A percentile compares a stretch with the other conserved stretches of the same genome.
Conservation (phyloP, 2,113 vertebrate genomes). For the Epinephelus fuscoguttatus region DNA sequence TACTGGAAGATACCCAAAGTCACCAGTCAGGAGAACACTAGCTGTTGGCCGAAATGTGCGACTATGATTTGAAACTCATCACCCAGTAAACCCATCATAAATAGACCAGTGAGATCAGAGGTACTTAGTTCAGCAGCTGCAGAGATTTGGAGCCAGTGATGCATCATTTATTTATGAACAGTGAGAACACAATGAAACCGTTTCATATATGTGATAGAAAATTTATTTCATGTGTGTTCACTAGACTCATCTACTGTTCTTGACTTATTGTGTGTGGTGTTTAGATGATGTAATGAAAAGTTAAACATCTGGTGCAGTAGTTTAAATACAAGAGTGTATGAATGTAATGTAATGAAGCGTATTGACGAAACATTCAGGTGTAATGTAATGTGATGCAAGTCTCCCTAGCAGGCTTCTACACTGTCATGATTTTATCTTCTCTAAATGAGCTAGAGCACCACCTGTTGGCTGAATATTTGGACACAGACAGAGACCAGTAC, state of each 20-base stretch:
- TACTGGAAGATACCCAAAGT: conserved; percentile 7
- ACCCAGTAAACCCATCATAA: conserved; percentile 9
- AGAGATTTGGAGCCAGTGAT: not conserved
- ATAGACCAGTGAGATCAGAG: conserved; percentile 24
- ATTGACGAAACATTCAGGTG: not conserved
- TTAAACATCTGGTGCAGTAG: not conserved
- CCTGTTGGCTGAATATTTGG: conserved; percentile 53
- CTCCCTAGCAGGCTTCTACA: not conserved
- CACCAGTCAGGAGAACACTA: not conserved
- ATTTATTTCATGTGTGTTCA: not conserved
- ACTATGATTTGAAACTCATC: conserved; percentile 8
- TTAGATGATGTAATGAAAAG: not conserved
- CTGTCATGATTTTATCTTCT: conserved; percentile 11
- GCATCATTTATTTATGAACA: conserved; percentile 48
- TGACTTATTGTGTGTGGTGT: not conserved
- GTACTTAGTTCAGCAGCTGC: conserved; percentile 21
- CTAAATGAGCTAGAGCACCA: conserved; percentile 44
- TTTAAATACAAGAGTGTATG: not conserved
- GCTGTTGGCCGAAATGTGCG: not conserved
- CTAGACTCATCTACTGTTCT: not conserved
- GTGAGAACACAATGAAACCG: not conserved
- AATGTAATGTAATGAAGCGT: not conserved
- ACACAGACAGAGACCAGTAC: not conserved
- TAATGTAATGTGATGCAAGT: not conserved
- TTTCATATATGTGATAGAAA: not conserved